phyloP scores from a whole-genome alignment of 1,140 invertebrate species.

The Drosophila ogumai region DNA sequence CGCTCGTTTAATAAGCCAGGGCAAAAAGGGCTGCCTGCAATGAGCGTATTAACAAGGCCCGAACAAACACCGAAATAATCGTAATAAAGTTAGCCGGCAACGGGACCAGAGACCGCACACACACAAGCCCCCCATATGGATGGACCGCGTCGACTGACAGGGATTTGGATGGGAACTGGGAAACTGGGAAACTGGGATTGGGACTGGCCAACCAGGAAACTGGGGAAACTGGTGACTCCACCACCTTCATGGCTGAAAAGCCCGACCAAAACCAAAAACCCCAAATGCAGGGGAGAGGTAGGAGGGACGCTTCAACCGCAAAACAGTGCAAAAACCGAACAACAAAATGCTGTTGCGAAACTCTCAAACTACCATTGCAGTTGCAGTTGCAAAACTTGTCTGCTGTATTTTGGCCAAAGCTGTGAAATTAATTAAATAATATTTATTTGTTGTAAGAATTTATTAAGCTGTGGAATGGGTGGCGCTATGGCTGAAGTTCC shows the following conservation, averaged over 20 bases:
- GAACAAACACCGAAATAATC: slow-evolving; percentile 44
- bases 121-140: slow-evolving; percentile 17
- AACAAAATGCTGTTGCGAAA: slow-evolving; percentile 50
- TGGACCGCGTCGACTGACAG: slow-evolving; percentile 28
- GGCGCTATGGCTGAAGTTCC: background rate
- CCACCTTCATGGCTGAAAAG: slow-evolving; percentile 26
- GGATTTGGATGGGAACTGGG: background rate
- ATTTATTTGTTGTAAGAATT: slow-evolving; percentile 73
- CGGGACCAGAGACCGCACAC: slow-evolving; percentile 51
- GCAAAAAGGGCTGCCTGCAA: slow-evolving; percentile 28
- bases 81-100: slow-evolving; percentile 59
- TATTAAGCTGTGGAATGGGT: slow-evolving; percentile 44
- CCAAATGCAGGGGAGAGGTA: slow-evolving; percentile 7
- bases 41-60: slow-evolving; percentile 69
- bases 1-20: slow-evolving; percentile 66
- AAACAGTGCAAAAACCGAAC: slow-evolving; percentile 54
- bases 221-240: background rate
- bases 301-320: slow-evolving; percentile 31
- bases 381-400: slow-evolving; percentile 29
- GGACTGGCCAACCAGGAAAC: slow-evolving; percentile 6
- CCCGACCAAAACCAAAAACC: slow-evolving; percentile 42
- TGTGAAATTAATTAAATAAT: slow-evolving; percentile 78
- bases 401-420: slow-evolving; percentile 43
- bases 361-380: slow-evolving; percentile 43
- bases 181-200: background rate